Percentiles rank a stretch among this genome's conserved stretches.
Conservation (phyloP, 2,797 vertebrate species). For the Aeoliscus strigatus region DNA sequence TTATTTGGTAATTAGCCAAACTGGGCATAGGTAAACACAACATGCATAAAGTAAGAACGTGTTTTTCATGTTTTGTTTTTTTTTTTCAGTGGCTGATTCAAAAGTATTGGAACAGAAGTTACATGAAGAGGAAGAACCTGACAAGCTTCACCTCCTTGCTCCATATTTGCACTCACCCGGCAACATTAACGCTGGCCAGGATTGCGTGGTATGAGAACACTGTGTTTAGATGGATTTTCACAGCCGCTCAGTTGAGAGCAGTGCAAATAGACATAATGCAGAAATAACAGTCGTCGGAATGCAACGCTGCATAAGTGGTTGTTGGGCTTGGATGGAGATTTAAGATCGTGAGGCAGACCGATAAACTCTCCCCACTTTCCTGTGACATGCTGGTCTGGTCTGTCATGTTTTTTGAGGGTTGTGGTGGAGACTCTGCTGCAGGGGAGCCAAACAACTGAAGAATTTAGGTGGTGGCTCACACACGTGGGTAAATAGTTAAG, state of each 20-base stretch:
- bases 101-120: conserved; percentile 7
- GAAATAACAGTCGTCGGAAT: conserved; percentile 73
- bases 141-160: conserved; percentile 24
- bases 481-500: no score
- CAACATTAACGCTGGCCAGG: conserved; percentile 46
- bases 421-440: not conserved
- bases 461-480: conserved; percentile 8
- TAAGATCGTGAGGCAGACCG: conserved; percentile 64
- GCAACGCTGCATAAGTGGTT: conserved; percentile 59
- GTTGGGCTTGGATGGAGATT: conserved; percentile 70
- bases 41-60: not conserved
- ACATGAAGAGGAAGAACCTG: conserved; percentile 12
- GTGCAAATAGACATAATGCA: conserved; percentile 73
- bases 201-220: conserved; percentile 53
- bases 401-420: conserved; percentile 40
- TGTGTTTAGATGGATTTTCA: conserved; percentile 69
- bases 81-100: not conserved
- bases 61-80: not conserved
- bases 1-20: no score
- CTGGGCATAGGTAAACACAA: not conserved
- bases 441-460: not conserved
- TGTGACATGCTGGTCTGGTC: conserved; percentile 39
- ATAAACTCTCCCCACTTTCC: conserved; percentile 46
- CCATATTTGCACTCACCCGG: conserved; percentile 46
- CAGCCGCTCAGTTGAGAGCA: conserved; percentile 62